Evolutionary conservation across 2,888 invertebrate species (phyloP).

Genomic region (Oligia fasciuncula): DNA sequence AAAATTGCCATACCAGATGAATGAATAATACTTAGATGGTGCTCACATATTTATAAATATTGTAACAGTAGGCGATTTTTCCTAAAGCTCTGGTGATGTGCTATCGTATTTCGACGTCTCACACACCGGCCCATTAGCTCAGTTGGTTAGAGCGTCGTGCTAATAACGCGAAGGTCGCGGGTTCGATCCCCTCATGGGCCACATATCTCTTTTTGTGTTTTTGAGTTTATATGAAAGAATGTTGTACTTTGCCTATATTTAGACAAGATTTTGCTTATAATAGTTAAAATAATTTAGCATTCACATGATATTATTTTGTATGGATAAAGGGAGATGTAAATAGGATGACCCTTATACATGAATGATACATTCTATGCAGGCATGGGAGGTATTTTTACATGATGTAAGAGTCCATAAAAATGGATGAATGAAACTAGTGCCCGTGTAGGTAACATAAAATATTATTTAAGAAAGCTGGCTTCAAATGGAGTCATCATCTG

Average conservation of each 20-base stretch:
- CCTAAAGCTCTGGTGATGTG: background rate
- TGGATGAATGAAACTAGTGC: no score
- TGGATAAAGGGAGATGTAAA: no score
- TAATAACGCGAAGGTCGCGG: slow-evolving; percentile 78
- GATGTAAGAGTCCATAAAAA: no score
- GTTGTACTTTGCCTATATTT: background rate
- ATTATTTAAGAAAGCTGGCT: no score
- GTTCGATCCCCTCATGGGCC: slow-evolving; percentile 72
- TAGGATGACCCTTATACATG: no score
- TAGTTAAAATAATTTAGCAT: background rate
- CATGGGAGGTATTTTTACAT: no score
- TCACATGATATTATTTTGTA: no score
- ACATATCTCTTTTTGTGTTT: slow-evolving; percentile 52
- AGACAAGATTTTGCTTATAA: background rate
- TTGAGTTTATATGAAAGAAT: background rate
- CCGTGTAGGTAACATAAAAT: no score
- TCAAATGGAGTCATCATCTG: no score
- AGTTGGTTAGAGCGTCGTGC: slow-evolving; percentile 77
- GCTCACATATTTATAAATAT: background rate
- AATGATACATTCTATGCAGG: no score
- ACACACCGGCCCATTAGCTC: slow-evolving; percentile 69
- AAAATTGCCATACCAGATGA: no score
- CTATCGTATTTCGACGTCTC: background rate
- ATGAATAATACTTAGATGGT: no score
- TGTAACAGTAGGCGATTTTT: background rate